These are phyloP conservation scores for Neoitamus cyanurus DNA, from an alignment of 2,888 invertebrate species.

Conservation along the genomic window DNA sequence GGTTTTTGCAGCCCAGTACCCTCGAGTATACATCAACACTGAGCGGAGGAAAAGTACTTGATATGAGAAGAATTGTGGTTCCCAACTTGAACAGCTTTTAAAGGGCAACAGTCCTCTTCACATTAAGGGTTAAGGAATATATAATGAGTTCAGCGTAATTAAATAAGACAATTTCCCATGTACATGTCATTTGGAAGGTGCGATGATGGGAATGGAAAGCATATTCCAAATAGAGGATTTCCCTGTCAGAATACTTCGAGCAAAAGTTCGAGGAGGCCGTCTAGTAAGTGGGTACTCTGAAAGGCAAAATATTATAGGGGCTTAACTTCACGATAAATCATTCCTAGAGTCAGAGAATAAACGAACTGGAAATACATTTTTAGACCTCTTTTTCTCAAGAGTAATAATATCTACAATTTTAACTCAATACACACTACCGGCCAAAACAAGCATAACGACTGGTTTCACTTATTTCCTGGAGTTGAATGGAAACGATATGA, in stretches of 20 bases:
- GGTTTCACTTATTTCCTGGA: too few relatives aligned
- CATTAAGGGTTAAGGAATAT: slow-evolving; percentile 1
- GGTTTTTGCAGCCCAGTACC: background rate
- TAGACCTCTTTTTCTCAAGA: too few relatives aligned
- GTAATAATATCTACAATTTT: too few relatives aligned
- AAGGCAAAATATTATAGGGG: too few relatives aligned
- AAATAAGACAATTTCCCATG: background rate
- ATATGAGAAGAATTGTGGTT: background rate
- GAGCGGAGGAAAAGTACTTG: background rate
- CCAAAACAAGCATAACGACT: too few relatives aligned
- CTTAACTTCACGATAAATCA: too few relatives aligned
- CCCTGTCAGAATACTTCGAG: background rate
- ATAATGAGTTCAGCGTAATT: background rate
- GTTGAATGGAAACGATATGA: too few relatives aligned
- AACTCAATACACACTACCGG: too few relatives aligned
- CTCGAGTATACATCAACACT: background rate
- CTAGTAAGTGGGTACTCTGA: too few relatives aligned
- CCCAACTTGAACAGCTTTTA: background rate
- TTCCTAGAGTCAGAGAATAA: too few relatives aligned
- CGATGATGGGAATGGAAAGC: background rate
- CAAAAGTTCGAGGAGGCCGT: background rate
- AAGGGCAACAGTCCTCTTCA: background rate
- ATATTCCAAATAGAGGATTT: background rate
- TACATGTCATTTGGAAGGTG: background rate
- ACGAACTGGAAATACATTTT: too few relatives aligned